Base-by-base conservation (phyloP, 2,888 invertebrate genomes). In the Leptinotarsa peninsularis region DNA sequence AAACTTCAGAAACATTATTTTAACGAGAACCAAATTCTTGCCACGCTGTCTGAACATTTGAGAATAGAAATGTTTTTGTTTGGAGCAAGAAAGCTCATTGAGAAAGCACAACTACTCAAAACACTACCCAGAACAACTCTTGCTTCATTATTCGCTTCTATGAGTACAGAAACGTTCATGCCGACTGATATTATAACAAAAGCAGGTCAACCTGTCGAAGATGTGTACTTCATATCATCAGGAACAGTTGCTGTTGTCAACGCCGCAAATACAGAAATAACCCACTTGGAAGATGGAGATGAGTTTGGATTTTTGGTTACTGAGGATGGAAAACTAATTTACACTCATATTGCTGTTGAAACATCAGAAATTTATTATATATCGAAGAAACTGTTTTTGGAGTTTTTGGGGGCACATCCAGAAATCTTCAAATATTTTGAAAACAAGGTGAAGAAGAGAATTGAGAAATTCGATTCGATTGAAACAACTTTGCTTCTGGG, bases 231-330 rank as follows among this genome's bases (percentile, higher is more conserved):
- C 77, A 90, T 91, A 75, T 89, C 89, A 0, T 87, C 85, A 43
- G 91, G 91, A 1, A 89, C 90, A 0, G 90, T 90, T 0, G 88
- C 89, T 0, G 84, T 89, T 60, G 87, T 87, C 67, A 87, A 89
- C 4, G 72, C 76, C 2, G 84, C 86, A 1, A 89, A 89, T 13
- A 89, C 89, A 70, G 92, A 92, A 88, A 90, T 88, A 43, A 85
- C 83, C 49, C 90, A 90, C 80, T 81, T 91, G 13, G 89, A 90
- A 80, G 92, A 92, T 76, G 92, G 92, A 0, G 90, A 87, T 49
- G 84, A 87, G 76, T 89, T 90, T 78, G 90, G 90, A 0, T 87
- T 88, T 23, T 17, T 58, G 23, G 58, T 58, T 23, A 23, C 58
- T 14, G 4, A 14, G 14, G 58, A 58, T 3, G 21, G 58, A 15